Evolutionary conservation across 2,797 vertebrate genomes (phyloP).

Genomic region (Tadarida brasiliensis): DNA sequence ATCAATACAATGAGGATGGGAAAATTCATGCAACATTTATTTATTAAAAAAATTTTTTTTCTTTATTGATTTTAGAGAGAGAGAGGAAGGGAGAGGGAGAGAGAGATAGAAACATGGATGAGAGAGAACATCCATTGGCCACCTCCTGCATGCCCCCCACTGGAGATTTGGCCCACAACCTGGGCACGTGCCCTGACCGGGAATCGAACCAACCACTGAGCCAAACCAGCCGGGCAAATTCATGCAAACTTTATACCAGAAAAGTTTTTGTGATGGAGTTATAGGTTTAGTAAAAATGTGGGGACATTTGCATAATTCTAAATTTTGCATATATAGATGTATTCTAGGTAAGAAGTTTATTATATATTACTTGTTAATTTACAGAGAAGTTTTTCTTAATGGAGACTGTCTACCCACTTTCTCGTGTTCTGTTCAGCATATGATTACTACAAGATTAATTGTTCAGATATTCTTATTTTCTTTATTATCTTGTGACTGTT

Average conservation of each 20-base stretch:
- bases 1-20: background rate
- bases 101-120: no score
- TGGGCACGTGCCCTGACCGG: no score
- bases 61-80: no score
- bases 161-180: no score
- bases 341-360: background rate
- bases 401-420: background rate
- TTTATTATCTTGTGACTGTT: background rate
- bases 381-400: background rate
- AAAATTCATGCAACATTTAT: background rate
- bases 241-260: background rate
- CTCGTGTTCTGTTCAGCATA: background rate
- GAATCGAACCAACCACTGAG: no score
- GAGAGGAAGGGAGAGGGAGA: no score
- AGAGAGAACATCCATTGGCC: no score
- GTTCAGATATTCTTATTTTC: background rate
- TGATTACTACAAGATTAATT: constrained; percentile 4
- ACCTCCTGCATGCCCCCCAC: no score
- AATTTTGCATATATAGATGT: background rate
- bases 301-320: background rate
- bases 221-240: background rate
- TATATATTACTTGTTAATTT: background rate
- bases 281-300: background rate
- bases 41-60: no score
- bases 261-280: background rate